Conservation (phyloP, 1,140 invertebrate species). For the Drosophila teissieri region DNA sequence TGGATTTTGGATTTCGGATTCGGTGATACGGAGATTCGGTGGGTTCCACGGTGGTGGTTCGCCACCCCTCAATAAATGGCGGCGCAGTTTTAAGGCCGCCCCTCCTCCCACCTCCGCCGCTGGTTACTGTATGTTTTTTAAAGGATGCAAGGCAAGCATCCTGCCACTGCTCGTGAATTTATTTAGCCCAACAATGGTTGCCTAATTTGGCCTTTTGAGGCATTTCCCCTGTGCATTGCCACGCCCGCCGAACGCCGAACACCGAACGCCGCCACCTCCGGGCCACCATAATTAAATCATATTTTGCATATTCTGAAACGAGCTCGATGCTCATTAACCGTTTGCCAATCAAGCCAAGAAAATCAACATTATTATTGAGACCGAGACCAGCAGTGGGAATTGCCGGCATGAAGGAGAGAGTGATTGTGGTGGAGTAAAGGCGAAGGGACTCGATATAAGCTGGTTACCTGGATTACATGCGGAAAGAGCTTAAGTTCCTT, state of each 20-base stretch:
- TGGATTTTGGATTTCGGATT: constrained; percentile 1
- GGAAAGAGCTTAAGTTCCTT: background rate
- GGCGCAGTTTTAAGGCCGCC: constrained; percentile 54
- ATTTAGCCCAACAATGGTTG: constrained; percentile 64
- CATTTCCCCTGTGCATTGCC: constrained; percentile 72
- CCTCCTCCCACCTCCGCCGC: constrained; percentile 3
- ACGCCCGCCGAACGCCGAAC: constrained; percentile 9
- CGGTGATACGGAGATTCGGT: too few species aligned
- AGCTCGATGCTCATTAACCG: constrained; percentile 71
- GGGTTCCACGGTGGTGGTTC: constrained; percentile 39
- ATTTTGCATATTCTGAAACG: constrained; percentile 75
- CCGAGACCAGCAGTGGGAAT: constrained; percentile 49
- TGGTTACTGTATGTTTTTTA: constrained; percentile 38
- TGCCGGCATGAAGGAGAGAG: constrained; percentile 5
- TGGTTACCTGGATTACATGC: constrained; percentile 5
- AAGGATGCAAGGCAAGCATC: constrained; percentile 29
- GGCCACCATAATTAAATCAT: constrained; percentile 76
- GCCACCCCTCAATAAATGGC: constrained; percentile 60
- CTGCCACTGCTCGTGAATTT: constrained; percentile 42
- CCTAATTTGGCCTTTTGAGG: constrained; percentile 69
- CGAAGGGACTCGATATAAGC: background rate
- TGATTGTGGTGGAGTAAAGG: background rate
- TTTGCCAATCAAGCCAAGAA: constrained; percentile 64
- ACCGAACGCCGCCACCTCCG: constrained; percentile 16
- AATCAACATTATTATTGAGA: constrained; percentile 58